Evolutionary conservation across 2,888 invertebrate species (phyloP), one percentile per base, ranked within the genome.

Genomic region (Quadriops clusia): DNA sequence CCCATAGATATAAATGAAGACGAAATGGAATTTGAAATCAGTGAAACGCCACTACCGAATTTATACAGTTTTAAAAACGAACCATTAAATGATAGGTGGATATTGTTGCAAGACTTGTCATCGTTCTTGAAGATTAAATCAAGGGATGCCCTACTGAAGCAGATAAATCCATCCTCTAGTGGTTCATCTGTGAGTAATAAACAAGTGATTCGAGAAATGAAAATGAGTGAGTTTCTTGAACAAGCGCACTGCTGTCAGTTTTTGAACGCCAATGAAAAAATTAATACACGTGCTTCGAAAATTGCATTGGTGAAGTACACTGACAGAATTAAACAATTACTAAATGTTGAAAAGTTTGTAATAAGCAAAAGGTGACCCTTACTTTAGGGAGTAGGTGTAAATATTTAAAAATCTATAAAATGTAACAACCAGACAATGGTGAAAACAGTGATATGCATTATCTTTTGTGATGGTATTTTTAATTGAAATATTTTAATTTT

Each of bases 301-400:
- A 79, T 86, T 45, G 74, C 79, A 29, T 72, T 89, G 33, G 77
- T 89, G 42, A 74, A 79, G 54, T 85, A 86, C 64, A 86, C 84
- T 46, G 84, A 86, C 50, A 80, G 77, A 57, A 79, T 89, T 43
- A 72, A 74, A 49, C 78, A 81, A 61, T 69, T 87, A 54, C 68
- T 87, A 49, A 83, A 80, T 56, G 79, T 86, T 35, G 85, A 86
- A 62, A 77, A 76, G 39, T 73, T 79, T 41, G 63, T 75, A 42
- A 74, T 84, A 60, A 57, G 56, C 37, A 54, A 61, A 30, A 67
- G 69, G 63, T 68, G 68, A 69, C 68, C 61, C 36, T 35, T 26
- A 31, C 28, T 30, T 15, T 28, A 32, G 22, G 12, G 10, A 7
- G 5, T 22, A 11, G 12, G 12, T 5, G 12, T 12, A 20, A 25